These are phyloP conservation scores for Microchirus variegatus DNA, from an alignment of 2,797 vertebrate species.

Conservation along the genomic window DNA sequence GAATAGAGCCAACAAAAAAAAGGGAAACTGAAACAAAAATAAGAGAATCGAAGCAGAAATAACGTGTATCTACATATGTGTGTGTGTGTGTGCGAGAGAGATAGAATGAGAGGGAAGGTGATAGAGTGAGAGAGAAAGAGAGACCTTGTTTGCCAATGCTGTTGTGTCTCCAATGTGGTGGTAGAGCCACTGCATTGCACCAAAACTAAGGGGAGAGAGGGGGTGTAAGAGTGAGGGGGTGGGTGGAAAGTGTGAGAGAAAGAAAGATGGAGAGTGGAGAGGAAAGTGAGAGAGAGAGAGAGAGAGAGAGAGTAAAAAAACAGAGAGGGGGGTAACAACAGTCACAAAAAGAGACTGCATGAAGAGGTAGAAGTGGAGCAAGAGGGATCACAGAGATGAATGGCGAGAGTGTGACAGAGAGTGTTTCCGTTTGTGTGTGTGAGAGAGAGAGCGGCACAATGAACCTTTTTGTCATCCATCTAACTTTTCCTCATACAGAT, in stretches of 20 bases:
- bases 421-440: constrained; percentile 4
- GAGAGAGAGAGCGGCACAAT: constrained; percentile 25
- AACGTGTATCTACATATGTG: constrained; percentile 11
- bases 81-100: neutral
- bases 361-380: constrained; percentile 30
- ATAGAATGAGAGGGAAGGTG: constrained; percentile 18
- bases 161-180: constrained; percentile 80
- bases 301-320: constrained; percentile 56
- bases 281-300: constrained; percentile 43
- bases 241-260: constrained; percentile 39
- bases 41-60: constrained; percentile 47
- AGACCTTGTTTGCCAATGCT: constrained; percentile 78
- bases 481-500: constrained; percentile 46
- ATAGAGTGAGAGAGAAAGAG: constrained; percentile 48
- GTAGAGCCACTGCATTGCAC: constrained; percentile 85
- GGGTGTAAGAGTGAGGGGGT: constrained; percentile 71
- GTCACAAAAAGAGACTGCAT: constrained; percentile 38
- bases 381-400: constrained; percentile 34
- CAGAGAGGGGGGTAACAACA: constrained; percentile 49
- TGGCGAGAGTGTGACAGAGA: constrained; percentile 29
- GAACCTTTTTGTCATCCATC: constrained; percentile 54
- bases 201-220: constrained; percentile 82
- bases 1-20: constrained; percentile 38
- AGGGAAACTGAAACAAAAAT: constrained; percentile 56
- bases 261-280: constrained; percentile 35